phyloP scores from a whole-genome alignment of 2,888 invertebrate species.

The Aphidoletes aphidimyza region DNA sequence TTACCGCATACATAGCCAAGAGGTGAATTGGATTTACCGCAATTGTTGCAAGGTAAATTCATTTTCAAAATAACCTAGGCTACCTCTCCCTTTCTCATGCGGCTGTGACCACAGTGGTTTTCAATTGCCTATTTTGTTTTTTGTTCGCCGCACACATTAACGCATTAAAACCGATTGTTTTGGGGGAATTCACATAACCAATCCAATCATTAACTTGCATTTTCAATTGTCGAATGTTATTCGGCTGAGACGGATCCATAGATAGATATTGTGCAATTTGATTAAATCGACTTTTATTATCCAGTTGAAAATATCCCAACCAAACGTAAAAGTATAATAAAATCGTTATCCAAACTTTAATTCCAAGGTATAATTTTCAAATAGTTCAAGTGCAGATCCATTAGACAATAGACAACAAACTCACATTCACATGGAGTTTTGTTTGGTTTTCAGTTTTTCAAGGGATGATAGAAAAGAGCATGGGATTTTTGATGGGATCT shows the following conservation, averaged over 20 bases:
- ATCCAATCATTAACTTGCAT: constrained; percentile 24
- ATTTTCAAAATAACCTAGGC: no score
- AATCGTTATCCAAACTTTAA: constrained; percentile 17
- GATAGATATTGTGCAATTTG: neutral
- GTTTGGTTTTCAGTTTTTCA: neutral
- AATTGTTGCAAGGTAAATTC: constrained; percentile 37
- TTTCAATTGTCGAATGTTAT: neutral
- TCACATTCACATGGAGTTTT: neutral
- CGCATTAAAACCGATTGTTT: constrained; percentile 30
- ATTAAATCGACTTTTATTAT: neutral
- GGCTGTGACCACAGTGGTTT: neutral
- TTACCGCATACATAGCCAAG: neutral
- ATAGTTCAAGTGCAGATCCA: constrained; percentile 1
- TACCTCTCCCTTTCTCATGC: no score
- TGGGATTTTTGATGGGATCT: neutral
- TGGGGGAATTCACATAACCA: neutral
- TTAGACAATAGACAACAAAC: constrained; percentile 13
- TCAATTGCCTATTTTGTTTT: neutral
- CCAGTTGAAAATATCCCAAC: neutral
- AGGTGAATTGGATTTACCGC: constrained; percentile 32
- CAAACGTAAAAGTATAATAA: neutral
- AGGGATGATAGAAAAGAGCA: no score
- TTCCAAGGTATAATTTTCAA: constrained; percentile 23
- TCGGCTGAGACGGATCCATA: neutral
- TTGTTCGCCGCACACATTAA: neutral